phyloP scores from a whole-genome alignment of 1,140 invertebrate species.

The Vollenhovia emeryi region DNA sequence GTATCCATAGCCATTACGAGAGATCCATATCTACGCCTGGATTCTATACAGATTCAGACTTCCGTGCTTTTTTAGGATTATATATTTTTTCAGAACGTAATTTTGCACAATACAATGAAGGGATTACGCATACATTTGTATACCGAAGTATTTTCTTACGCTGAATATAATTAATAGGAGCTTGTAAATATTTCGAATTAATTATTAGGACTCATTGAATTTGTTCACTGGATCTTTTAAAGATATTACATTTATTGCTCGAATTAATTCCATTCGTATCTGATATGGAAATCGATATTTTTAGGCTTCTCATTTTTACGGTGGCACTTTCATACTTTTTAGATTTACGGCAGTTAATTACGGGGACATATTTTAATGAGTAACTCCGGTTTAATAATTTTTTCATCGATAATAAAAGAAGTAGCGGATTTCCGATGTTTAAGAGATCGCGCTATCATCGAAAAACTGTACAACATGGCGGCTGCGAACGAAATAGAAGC shows the following conservation, averaged over 20 bases:
- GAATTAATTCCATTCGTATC: not conserved
- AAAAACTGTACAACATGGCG: constrained; percentile 35
- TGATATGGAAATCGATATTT: not conserved
- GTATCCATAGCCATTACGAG: not conserved
- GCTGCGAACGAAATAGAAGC: constrained; percentile 37
- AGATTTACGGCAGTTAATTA: not conserved
- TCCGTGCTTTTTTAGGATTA: not conserved
- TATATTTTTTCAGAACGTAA: not conserved
- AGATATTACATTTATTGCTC: not conserved
- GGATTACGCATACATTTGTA: not conserved
- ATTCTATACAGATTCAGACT: not conserved
- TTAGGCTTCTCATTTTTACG: not conserved
- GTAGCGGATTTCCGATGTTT: not conserved
- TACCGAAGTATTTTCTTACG: not conserved
- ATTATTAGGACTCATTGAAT: not conserved
- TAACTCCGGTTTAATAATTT: constrained; percentile 2
- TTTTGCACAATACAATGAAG: not conserved
- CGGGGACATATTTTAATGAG: not conserved
- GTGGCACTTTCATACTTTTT: not conserved
- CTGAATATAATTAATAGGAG: not conserved
- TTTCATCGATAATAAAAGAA: not conserved
- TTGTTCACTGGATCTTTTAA: not conserved
- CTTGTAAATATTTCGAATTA: not conserved
- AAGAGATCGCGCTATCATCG: not conserved
- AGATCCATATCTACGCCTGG: not conserved